Evolutionary conservation across 2,797 vertebrate genomes (phyloP).

Genomic region (Botia kubotai): DNA sequence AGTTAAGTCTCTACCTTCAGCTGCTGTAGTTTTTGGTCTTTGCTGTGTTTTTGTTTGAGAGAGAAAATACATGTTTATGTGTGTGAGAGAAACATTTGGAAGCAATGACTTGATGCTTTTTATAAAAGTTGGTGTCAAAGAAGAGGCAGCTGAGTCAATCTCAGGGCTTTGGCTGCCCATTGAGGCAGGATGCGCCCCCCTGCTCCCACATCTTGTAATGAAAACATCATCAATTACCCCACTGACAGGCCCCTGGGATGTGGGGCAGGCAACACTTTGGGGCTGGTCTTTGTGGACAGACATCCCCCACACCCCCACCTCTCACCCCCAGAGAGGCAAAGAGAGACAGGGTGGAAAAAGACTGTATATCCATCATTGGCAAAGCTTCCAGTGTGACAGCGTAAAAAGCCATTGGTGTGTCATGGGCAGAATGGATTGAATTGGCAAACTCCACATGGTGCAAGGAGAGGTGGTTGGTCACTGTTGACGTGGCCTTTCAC

Average conservation of each 20-base stretch:
- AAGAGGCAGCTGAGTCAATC: slow-evolving; percentile 87
- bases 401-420: slow-evolving; percentile 66
- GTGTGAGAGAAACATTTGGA: slow-evolving; percentile 72
- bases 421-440: slow-evolving; percentile 65
- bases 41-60: slow-evolving; percentile 36
- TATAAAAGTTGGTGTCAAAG: slow-evolving; percentile 79
- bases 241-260: slow-evolving; percentile 86
- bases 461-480: slow-evolving; percentile 66
- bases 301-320: slow-evolving; percentile 63
- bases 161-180: slow-evolving; percentile 72
- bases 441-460: slow-evolving; percentile 67
- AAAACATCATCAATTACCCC: slow-evolving; percentile 94
- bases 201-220: slow-evolving; percentile 87
- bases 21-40: slow-evolving; percentile 27
- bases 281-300: slow-evolving; percentile 82
- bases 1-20: slow-evolving; percentile 30
- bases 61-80: slow-evolving; percentile 39
- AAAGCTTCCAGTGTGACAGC: slow-evolving; percentile 68
- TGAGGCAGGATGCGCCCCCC: slow-evolving; percentile 75
- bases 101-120: slow-evolving; percentile 80
- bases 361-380: slow-evolving; percentile 75
- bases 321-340: slow-evolving; percentile 53
- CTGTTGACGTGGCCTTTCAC: slow-evolving; percentile 73
- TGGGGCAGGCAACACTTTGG: slow-evolving; percentile 81
- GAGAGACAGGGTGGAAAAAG: slow-evolving; percentile 61